Conservation (phyloP, 2,113 vertebrate species). For the Motacilla alba region DNA sequence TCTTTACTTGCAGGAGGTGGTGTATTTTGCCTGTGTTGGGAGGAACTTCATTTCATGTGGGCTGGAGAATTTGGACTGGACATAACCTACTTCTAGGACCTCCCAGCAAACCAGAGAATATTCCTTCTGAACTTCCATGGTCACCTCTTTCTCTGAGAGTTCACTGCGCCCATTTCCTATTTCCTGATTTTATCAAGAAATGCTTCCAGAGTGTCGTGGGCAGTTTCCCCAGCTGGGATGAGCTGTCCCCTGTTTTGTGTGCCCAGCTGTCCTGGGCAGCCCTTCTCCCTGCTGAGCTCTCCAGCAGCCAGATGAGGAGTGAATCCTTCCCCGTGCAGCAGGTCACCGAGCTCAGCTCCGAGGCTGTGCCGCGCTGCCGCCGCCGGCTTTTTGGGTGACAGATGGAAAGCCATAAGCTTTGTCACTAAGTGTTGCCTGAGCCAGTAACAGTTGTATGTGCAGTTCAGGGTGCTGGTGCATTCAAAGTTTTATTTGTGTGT, state of each 20-base stretch:
- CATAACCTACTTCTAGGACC: neutral
- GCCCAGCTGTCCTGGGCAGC: neutral
- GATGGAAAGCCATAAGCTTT: constrained; percentile 53
- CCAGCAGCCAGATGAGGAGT: neutral
- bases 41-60: neutral
- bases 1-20: neutral
- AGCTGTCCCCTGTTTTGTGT: neutral
- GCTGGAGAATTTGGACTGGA: neutral
- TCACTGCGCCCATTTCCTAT: rapidly evolving
- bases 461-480: constrained; percentile 25
- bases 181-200: neutral
- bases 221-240: neutral
- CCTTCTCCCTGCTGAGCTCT: neutral
- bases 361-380: neutral
- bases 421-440: constrained; percentile 39
- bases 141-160: neutral
- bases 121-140: neutral
- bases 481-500: constrained; percentile 27
- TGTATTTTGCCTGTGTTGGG: neutral
- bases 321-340: neutral
- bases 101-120: neutral
- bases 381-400: neutral
- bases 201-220: neutral
- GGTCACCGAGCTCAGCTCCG: neutral
- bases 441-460: constrained; percentile 30